Percentiles rank a stretch among this genome's conserved stretches.
Evolutionary conservation across 2,797 vertebrate genomes (phyloP).

Genomic region (Schizothorax lantsangensis): DNA sequence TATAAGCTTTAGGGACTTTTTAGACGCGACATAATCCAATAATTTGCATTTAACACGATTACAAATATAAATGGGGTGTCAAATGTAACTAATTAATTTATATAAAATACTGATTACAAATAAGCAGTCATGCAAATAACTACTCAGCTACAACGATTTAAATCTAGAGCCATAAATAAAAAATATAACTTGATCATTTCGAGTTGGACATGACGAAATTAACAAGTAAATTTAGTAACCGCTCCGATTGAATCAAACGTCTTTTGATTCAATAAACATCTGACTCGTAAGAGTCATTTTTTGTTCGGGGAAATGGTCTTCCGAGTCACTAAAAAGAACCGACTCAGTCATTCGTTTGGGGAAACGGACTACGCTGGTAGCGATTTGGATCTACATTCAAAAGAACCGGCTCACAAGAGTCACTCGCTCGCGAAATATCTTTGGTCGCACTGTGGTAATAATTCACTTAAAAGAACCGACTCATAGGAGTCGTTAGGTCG

Average conservation of each 20-base stretch:
- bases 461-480: not conserved
- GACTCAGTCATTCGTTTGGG: not conserved
- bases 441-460: not conserved
- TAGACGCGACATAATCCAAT: too few relatives aligned
- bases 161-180: not conserved
- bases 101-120: not conserved
- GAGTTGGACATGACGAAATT: not conserved
- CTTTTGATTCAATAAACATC: not conserved
- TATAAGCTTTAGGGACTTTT: not conserved
- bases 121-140: not conserved
- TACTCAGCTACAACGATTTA: not conserved
- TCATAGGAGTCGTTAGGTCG: not conserved
- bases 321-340: not conserved
- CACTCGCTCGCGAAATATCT: not conserved
- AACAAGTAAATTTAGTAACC: not conserved
- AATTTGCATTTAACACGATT: too few relatives aligned
- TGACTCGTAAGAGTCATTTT: slow-evolving; percentile 2
- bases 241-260: not conserved
- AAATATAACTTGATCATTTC: not conserved
- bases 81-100: not conserved
- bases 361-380: not conserved
- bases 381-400: not conserved
- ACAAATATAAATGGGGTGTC: not conserved
- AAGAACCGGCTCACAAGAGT: not conserved
- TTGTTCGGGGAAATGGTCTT: not conserved